phyloP scores from a whole-genome alignment of 2,888 invertebrate species.

The Tenthredo scrophulariae region DNA sequence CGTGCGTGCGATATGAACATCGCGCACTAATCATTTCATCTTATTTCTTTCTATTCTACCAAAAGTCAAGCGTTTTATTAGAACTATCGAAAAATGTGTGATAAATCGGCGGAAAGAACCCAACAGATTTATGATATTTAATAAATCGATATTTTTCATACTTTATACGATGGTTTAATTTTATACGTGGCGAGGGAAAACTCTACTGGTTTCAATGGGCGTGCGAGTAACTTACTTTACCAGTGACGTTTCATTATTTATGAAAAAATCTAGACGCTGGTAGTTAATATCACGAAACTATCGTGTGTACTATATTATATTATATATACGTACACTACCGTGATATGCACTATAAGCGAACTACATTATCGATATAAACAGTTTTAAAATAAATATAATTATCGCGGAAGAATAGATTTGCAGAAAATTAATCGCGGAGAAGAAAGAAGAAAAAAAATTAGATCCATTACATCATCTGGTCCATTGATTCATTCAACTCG shows the following conservation, averaged over 20 bases:
- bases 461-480: background rate
- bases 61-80: no score
- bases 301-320: background rate
- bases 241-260: background rate
- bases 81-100: no score
- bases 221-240: background rate
- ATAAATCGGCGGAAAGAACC: no score
- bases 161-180: no score
- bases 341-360: background rate
- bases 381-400: background rate
- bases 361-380: background rate
- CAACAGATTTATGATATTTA: no score
- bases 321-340: background rate
- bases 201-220: background rate
- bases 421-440: no score
- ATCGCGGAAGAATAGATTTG: background rate
- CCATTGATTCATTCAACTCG: background rate
- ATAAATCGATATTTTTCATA: no score
- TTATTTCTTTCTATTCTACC: no score
- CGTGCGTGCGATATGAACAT: no score
- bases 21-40: no score
- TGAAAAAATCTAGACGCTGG: background rate
- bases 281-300: background rate
- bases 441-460: background rate
- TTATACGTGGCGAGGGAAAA: background rate